Conservation (phyloP, 2,113 vertebrate genomes). For the Leptosomus discolor region DNA sequence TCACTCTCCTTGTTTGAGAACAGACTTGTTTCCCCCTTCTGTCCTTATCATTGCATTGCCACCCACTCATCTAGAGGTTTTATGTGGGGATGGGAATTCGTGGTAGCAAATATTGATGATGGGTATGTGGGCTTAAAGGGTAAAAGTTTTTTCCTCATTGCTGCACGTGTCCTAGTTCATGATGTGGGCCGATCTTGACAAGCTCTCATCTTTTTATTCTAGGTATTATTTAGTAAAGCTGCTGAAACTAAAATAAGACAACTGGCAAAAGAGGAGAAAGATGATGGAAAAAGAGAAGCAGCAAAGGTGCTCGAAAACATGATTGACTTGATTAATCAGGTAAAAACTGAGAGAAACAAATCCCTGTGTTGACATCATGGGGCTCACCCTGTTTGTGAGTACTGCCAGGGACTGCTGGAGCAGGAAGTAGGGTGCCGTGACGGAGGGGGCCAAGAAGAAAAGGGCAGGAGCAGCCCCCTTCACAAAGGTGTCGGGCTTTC, state of each 20-base stretch:
- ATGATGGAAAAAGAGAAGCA: conserved; percentile 77
- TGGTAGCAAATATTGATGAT: background rate
- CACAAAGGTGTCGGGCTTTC: background rate
- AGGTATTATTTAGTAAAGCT: conserved; percentile 90
- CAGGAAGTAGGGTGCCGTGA: fast-evolving
- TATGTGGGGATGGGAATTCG: background rate
- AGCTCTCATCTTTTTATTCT: background rate
- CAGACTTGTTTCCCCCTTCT: background rate
- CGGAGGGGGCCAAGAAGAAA: background rate
- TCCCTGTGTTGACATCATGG: fast-evolving
- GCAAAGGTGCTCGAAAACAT: conserved; percentile 82
- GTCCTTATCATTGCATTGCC: background rate
- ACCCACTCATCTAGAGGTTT: background rate
- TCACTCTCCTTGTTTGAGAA: background rate
- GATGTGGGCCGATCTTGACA: background rate
- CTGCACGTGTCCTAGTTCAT: background rate
- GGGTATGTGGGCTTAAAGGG: background rate
- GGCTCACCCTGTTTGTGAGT: background rate
- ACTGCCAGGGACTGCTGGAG: background rate
- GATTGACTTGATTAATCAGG: conserved; percentile 92
- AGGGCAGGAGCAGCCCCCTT: background rate
- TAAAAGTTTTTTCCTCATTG: background rate
- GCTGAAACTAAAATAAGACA: conserved; percentile 85
- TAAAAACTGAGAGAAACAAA: conserved; percentile 37
- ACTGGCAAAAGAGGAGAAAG: conserved; percentile 71